Evolutionary conservation across 2,797 vertebrate species (phyloP).

Genomic region (Malacoraja senta): DNA sequence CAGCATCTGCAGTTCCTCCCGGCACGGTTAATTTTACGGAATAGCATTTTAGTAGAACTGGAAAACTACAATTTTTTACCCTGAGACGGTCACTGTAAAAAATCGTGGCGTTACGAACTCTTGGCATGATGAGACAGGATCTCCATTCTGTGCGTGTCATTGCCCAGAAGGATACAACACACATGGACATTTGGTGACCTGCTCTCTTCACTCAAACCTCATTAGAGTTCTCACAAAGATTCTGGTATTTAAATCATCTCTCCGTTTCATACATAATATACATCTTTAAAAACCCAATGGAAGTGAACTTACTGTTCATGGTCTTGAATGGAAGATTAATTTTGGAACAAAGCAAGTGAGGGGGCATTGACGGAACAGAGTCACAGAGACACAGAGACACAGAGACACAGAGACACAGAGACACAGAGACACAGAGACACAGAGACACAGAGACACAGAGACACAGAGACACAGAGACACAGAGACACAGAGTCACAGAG

Average conservation of each 20-base stretch:
- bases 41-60: neutral
- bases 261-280: constrained; percentile 7
- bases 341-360: neutral
- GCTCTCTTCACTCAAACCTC: constrained; percentile 16
- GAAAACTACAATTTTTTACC: neutral
- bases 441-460: no score
- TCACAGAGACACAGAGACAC: no score
- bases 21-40: neutral
- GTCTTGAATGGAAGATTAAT: neutral
- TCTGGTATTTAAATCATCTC: constrained; percentile 22
- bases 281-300: constrained; percentile 29
- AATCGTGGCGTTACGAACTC: no score
- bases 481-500: no score
- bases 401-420: no score
- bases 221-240: neutral
- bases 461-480: no score
- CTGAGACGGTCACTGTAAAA: neutral
- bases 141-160: neutral
- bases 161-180: constrained; percentile 1
- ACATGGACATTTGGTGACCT: neutral
- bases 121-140: neutral
- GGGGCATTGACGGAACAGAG: neutral
- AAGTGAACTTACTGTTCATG: neutral
- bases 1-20: no score
- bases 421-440: no score